Percentiles rank a stretch among this genome's conserved stretches.
Conservation (phyloP, 2,888 invertebrate genomes). For the Trichacis sp. region DNA sequence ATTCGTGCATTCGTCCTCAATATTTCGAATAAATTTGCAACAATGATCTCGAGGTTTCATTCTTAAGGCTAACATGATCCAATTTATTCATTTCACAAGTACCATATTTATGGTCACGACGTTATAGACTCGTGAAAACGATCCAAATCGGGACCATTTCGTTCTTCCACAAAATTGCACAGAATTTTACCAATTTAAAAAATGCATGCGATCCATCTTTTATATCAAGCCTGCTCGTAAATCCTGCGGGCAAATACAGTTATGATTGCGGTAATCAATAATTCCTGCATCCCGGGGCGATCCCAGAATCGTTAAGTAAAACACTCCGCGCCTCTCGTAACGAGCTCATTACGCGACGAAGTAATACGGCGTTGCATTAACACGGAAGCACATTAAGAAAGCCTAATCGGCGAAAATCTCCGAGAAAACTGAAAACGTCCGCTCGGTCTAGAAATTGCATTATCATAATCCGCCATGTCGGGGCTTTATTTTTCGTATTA, state of each 20-base stretch:
- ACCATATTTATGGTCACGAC: too few relatives aligned
- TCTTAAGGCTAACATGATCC: too few relatives aligned
- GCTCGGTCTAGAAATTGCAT: neutral
- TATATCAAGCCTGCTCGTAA: neutral
- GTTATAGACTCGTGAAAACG: too few relatives aligned
- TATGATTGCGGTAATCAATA: slow-evolving; percentile 35
- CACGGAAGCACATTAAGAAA: slow-evolving; percentile 25
- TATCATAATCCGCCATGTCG: neutral
- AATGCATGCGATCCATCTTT: neutral
- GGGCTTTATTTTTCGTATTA: neutral
- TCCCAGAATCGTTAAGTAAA: slow-evolving; percentile 32
- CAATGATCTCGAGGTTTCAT: too few relatives aligned
- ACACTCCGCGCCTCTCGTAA: slow-evolving; percentile 28
- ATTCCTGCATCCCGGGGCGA: slow-evolving; percentile 22
- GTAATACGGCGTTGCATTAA: slow-evolving; percentile 29
- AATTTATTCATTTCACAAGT: too few relatives aligned
- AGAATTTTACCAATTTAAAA: too few relatives aligned
- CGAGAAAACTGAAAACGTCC: neutral
- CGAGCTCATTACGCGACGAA: slow-evolving; percentile 33
- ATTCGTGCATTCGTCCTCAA: too few relatives aligned
- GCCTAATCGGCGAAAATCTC: neutral
- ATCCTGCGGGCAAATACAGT: slow-evolving; percentile 20
- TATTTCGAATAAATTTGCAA: too few relatives aligned
- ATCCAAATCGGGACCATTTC: too few relatives aligned
- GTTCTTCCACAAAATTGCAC: too few relatives aligned